These are phyloP conservation scores for Antheraea pernyi DNA, from an alignment of 1,140 invertebrate species.

Conservation along the genomic window DNA sequence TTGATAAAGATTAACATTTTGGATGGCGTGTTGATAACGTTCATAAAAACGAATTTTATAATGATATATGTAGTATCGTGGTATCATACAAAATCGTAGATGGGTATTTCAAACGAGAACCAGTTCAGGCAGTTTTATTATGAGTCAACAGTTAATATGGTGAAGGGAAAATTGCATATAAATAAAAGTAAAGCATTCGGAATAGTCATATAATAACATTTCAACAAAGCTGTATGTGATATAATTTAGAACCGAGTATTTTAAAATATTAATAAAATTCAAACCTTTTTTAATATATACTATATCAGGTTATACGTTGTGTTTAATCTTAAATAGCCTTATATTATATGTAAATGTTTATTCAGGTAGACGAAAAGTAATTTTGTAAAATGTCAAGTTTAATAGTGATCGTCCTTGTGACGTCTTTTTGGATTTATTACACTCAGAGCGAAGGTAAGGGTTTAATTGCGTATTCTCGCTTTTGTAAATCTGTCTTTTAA, in stretches of 20 bases:
- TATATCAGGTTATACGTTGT: no score
- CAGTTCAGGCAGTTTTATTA: neutral
- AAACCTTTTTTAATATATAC: no score
- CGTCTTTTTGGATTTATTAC: conserved; percentile 32
- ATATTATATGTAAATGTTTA: neutral
- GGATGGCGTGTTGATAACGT: no score
- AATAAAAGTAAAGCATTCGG: neutral
- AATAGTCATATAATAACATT: no score
- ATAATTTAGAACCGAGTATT: no score
- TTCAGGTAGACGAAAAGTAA: neutral
- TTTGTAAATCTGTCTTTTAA: neutral
- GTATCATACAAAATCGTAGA: neutral
- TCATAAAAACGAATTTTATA: no score
- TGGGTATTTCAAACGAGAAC: neutral
- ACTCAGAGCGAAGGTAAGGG: conserved; percentile 31
- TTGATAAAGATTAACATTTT: no score
- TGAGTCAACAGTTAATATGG: neutral
- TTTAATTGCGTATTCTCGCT: conserved; percentile 7
- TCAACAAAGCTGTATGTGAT: no score
- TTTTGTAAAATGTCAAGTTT: conserved; percentile 25
- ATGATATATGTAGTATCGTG: neutral
- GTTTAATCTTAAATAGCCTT: neutral
- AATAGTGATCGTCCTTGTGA: conserved; percentile 21
- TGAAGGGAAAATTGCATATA: neutral
- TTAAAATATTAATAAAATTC: no score